These are phyloP conservation scores for Planococcus citri DNA, from an alignment of 1,140 invertebrate species.

Conservation along the genomic window DNA sequence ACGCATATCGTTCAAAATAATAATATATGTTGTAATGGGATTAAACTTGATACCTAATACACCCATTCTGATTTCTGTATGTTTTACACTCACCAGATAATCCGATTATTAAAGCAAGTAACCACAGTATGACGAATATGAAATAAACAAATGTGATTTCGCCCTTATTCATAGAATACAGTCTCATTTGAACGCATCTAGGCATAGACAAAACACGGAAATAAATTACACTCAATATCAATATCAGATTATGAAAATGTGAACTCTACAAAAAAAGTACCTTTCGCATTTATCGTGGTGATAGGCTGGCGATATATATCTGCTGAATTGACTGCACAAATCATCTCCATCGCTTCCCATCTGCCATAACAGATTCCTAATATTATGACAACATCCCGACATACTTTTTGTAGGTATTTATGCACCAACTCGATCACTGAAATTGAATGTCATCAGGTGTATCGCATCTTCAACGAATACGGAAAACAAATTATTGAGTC, in stretches of 20 bases:
- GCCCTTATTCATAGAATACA: constrained; percentile 92
- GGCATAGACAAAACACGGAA: too few relatives aligned
- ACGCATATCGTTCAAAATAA: too few relatives aligned
- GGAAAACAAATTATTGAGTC: too few relatives aligned
- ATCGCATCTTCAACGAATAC: neutral
- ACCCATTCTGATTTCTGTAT: too few relatives aligned
- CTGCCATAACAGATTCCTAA: neutral
- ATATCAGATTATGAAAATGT: too few relatives aligned
- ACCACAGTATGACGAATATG: constrained; percentile 80
- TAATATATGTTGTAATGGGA: too few relatives aligned
- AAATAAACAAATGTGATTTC: constrained; percentile 90
- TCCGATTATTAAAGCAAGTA: constrained; percentile 77
- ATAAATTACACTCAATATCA: too few relatives aligned
- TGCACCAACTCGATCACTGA: neutral
- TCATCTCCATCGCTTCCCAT: constrained; percentile 36
- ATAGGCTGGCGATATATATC: constrained; percentile 87
- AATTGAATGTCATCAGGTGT: neutral
- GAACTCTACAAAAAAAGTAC: too few relatives aligned
- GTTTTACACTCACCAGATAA: constrained; percentile 72
- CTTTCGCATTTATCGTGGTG: constrained; percentile 92
- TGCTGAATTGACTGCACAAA: constrained; percentile 89
- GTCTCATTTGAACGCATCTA: constrained; percentile 92
- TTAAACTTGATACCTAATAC: too few relatives aligned
- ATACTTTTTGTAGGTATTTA: neutral
- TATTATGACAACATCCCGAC: neutral